Evolutionary conservation across 2,113 vertebrate species (phyloP), one percentile per base, ranked within the genome.

Genomic region (Orycteropus afer): DNA sequence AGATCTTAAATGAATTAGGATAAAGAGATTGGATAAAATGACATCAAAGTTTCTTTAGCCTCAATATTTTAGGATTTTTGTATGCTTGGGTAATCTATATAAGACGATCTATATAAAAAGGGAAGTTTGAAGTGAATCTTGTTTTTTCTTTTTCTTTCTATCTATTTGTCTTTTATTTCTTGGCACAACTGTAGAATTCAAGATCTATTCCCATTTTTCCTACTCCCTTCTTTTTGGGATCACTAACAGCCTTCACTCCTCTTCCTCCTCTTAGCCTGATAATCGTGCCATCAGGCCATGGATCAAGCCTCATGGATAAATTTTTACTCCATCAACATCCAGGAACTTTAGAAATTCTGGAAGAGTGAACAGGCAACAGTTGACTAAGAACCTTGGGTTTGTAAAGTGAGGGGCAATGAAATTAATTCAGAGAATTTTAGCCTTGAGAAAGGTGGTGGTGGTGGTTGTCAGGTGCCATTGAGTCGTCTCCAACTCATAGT

Each of bases 1-100:
- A 88, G 51, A 80, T n/a, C 4, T 63, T 76, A 93, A 61, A 20
- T 85, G 25, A 15, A 79, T 95, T 94, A 85, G 34, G 86, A 79
- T 65, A 71, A 57, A 80, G 29, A 79, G 25, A 1, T 20, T 84
- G 5, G 34, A 57, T 71, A 49, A 83, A 49, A 63, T n/a, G 40
- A 67, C 82, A 78, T 83, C 22, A 15, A 94, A 86, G 4, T 78
- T 2, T 13, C n/a, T 86, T 87, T 34, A 84, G 34, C 65, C 23
- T 88, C 10, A 79, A 18, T 67, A 69, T 86, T 69, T 29, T n/a
- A 86, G 71, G 86, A 57, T 83, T 65, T 3, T 95, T n/a, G 32
- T 15, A 45, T 78, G 23, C 22, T 42, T 86, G 29, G 9, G 25
- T 18, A 55, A 40, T 8, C 0, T 57, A 91, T 89, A 81, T 45